Conservation (phyloP, 2,113 vertebrate genomes). For the Gasterosteus aculeatus region DNA sequence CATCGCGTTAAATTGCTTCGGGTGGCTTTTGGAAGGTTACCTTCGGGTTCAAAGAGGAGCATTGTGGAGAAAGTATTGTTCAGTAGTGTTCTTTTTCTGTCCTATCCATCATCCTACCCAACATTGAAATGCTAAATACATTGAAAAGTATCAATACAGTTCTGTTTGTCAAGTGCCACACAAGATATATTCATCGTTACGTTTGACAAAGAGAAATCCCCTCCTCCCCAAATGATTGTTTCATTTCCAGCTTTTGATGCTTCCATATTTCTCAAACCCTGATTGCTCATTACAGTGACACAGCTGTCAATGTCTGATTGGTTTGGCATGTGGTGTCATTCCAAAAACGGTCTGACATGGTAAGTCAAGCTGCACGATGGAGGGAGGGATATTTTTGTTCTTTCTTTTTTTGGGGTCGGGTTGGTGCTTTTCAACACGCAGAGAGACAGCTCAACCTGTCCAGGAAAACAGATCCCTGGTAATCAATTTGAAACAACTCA, state of each 20-base stretch:
- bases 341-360: slow-evolving; percentile 4
- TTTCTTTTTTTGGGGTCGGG: not conserved
- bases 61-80: not conserved
- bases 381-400: not conserved
- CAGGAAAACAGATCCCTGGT: not conserved
- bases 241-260: not conserved
- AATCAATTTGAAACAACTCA: not conserved
- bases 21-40: not conserved
- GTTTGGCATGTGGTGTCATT: slow-evolving; percentile 17
- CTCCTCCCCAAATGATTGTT: not conserved
- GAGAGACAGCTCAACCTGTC: not conserved
- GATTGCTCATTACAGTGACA: slow-evolving; percentile 24
- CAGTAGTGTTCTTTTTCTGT: not conserved
- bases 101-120: not conserved
- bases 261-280: not conserved
- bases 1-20: not conserved
- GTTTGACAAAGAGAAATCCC: not conserved
- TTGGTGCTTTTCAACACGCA: not conserved
- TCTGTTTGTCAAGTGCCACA: not conserved
- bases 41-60: not conserved
- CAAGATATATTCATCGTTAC: not conserved
- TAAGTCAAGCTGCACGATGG: slow-evolving; percentile 5
- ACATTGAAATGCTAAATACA: not conserved
- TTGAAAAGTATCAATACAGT: not conserved
- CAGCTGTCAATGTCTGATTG: slow-evolving; percentile 30